A percentile compares a stretch with the other conserved stretches of the same genome.
Evolutionary conservation across 2,113 vertebrate genomes (phyloP).

Genomic region (Forbesichthys agassizii): DNA sequence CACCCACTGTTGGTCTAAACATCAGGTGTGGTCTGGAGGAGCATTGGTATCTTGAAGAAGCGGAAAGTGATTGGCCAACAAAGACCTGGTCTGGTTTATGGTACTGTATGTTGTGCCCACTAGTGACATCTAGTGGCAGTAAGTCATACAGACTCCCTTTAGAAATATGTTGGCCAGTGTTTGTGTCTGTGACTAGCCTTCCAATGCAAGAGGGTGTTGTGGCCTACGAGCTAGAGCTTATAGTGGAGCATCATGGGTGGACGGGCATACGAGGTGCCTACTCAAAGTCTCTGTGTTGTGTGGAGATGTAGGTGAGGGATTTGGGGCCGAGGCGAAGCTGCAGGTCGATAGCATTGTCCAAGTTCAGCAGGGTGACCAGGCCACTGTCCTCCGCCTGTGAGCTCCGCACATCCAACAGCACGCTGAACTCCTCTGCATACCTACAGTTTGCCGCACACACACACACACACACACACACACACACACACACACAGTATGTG

Average conservation of each 20-base stretch:
- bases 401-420: slow-evolving; percentile 77
- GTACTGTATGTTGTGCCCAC: too few species aligned
- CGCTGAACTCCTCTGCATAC: slow-evolving; percentile 80
- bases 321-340: slow-evolving; percentile 77
- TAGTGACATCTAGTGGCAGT: too few species aligned
- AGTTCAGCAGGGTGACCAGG: slow-evolving; percentile 78
- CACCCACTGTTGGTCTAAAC: too few species aligned
- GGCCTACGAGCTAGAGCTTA: neutral
- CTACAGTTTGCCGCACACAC: slow-evolving; percentile 43
- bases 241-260: neutral
- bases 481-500: too few species aligned
- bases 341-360: slow-evolving; percentile 72
- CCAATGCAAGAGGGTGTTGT: neutral
- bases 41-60: too few species aligned
- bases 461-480: neutral
- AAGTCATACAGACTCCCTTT: too few species aligned
- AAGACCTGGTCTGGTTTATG: too few species aligned
- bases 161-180: too few species aligned
- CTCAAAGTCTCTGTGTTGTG: slow-evolving; percentile 35
- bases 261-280: neutral
- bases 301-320: slow-evolving; percentile 31
- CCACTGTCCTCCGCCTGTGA: slow-evolving; percentile 74
- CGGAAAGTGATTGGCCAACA: too few species aligned
- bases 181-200: too few species aligned
- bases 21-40: too few species aligned